These are phyloP conservation scores for Cettia cetti DNA, from an alignment of 2,113 vertebrate genomes.

Conservation along the genomic window DNA sequence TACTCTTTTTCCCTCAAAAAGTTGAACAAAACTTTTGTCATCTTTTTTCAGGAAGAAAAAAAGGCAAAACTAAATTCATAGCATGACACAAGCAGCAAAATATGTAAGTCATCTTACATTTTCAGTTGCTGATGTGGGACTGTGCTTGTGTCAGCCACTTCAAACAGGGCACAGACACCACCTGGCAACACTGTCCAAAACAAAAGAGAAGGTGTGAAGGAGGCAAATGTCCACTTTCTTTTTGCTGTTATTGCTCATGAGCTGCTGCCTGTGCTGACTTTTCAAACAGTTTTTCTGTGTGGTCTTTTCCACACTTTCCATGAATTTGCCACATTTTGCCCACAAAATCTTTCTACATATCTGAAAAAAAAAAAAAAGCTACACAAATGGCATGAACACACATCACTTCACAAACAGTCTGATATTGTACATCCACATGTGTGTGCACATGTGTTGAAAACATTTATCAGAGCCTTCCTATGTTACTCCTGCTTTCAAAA, in stretches of 20 bases:
- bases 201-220: neutral
- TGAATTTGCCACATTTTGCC: neutral
- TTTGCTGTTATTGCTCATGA: neutral
- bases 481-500: neutral
- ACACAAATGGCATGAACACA: neutral
- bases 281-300: neutral
- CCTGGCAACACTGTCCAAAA: neutral
- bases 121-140: neutral
- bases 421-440: accelerated
- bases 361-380: neutral
- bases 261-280: neutral
- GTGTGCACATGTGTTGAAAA: neutral
- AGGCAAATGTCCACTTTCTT: neutral
- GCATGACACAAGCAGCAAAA: neutral
- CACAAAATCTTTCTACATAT: neutral
- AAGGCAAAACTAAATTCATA: neutral
- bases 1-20: neutral
- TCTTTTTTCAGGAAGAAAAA: neutral
- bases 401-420: neutral
- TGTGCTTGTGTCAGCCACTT: neutral
- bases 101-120: neutral
- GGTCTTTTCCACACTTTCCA: neutral
- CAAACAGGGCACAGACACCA: neutral
- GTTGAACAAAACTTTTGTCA: neutral
- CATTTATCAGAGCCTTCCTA: neutral